These are phyloP conservation scores for Meloidogyne chitwoodi DNA, from an alignment of 1,140 invertebrate species.

Conservation along the genomic window DNA sequence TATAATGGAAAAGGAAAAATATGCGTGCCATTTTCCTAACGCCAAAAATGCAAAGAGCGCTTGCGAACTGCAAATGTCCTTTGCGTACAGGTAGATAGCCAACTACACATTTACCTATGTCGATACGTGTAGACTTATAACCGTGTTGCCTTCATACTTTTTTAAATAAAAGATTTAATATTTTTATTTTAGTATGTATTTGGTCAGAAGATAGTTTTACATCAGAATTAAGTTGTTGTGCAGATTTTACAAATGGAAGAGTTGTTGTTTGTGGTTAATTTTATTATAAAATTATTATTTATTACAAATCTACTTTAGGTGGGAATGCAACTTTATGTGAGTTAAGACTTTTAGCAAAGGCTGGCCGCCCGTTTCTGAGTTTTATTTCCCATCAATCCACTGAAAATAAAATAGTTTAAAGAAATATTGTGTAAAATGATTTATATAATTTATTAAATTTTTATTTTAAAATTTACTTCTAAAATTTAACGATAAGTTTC, in stretches of 20 bases:
- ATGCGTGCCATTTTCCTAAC: too few species aligned
- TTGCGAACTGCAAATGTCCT: too few species aligned
- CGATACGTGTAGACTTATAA: too few species aligned
- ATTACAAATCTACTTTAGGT: constrained; percentile 36
- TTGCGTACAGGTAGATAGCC: too few species aligned
- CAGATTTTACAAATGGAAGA: constrained; percentile 43
- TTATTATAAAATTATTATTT: constrained; percentile 16
- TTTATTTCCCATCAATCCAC: constrained; percentile 38
- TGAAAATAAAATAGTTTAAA: background rate
- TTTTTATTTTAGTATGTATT: constrained; percentile 28
- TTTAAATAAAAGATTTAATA: background rate
- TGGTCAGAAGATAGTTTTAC: constrained; percentile 36
- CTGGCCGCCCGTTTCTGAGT: constrained; percentile 37
- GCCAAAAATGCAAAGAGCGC: too few species aligned
- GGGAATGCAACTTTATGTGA: constrained; percentile 42
- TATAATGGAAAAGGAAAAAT: too few species aligned
- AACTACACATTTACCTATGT: too few species aligned
- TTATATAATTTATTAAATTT: too few species aligned
- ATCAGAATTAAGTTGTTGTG: constrained; percentile 34
- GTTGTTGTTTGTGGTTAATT: constrained; percentile 4
- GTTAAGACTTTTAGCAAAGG: constrained; percentile 29
- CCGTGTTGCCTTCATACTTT: background rate
- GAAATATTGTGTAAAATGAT: too few species aligned
- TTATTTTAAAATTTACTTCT: too few species aligned
- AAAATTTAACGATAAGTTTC: too few species aligned